Evolutionary conservation across 1,140 invertebrate genomes (phyloP).

Genomic region (Agrilus planipennis): DNA sequence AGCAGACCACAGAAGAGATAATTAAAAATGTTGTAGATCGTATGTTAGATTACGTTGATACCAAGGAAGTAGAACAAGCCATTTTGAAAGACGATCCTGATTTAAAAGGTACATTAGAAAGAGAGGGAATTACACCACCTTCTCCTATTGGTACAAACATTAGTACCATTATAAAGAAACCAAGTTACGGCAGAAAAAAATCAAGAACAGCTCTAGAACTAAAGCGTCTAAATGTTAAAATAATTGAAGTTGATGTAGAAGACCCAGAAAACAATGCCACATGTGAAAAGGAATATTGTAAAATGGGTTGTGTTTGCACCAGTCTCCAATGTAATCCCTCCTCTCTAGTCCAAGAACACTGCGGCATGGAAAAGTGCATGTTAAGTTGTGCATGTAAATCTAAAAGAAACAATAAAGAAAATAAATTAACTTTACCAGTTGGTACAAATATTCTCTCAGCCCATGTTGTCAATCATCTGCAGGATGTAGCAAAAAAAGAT

Average conservation of each 20-base stretch:
- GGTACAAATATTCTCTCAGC: conserved; percentile 17
- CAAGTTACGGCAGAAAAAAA: conserved; percentile 15
- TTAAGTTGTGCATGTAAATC: conserved; percentile 34
- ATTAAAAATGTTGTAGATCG: conserved; percentile 25
- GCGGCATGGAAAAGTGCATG: conserved; percentile 35
- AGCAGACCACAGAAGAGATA: conserved; percentile 9
- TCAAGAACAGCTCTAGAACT: conserved; percentile 25
- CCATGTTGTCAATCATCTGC: conserved; percentile 28
- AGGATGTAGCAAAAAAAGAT: conserved; percentile 32
- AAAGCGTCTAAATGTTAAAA: conserved; percentile 31
- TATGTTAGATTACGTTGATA: conserved; percentile 29
- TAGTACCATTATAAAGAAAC: conserved; percentile 9
- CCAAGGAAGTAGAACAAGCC: conserved; percentile 26
- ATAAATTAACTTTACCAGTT: conserved; percentile 10
- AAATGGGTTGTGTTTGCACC: conserved; percentile 37
- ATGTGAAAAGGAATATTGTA: conserved; percentile 33
- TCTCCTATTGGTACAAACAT: conserved; percentile 6
- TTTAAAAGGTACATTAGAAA: conserved; percentile 13
- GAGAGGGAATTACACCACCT: conserved; percentile 6
- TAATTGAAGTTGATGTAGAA: conserved; percentile 30
- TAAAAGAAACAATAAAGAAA: conserved; percentile 7
- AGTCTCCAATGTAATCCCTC: conserved; percentile 26
- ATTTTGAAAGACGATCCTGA: conserved; percentile 21
- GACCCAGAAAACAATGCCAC: conserved; percentile 10
- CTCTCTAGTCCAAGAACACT: conserved; percentile 29